Base-by-base conservation (phyloP, 2,113 vertebrate genomes). In the Lepisosteus oculatus region DNA sequence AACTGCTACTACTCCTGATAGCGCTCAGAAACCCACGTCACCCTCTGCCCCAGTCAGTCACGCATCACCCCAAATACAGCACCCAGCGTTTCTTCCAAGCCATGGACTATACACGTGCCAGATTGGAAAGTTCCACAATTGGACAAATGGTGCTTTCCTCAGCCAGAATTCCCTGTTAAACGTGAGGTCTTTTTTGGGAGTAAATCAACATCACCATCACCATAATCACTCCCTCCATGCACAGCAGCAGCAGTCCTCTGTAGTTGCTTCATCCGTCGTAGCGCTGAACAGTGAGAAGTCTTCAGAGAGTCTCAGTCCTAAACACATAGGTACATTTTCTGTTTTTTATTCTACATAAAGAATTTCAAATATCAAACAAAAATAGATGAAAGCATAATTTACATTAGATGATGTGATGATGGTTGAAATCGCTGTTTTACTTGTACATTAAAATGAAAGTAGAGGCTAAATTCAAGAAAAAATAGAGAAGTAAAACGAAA, bases 21-120 rank as follows among this genome's bases (percentile, higher is more conserved):
- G 93, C 68, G 92, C 92, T 12, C 94, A 95, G 84, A 97, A 95
- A 85, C 90, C 95, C 65, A 92, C 95, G 29, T 77, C 94, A 87
- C 73, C 95, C 74, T 0, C 91, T 29, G 78, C 91, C 9, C 94
- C 92, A 41, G 89, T 90, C 69, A 89, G 90, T 76, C 89, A 93
- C 74, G 78, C 92, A 3, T 89, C 92, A 7, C 76, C 93, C 43
- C 94, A 94, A 79, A 87, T 96, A 72, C 96, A 97, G 57, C 97
- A 99, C 75, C 97, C 97, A 0, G 97, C 97, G 77, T 99, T 99
- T 79, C 94, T 99, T 54, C 93, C 95, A 64, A 98, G 95, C 87
- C 97, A 98, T 72, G 96, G 97, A 98, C 97, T 99, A 73, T 99
- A 99, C 88, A 99, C 97, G 0, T 99, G 97, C 82, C 97, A 97